Percentiles rank a stretch among this genome's conserved stretches.
These are phyloP conservation scores for Acomys russatus DNA, from an alignment of 2,797 vertebrate species.

Conservation along the genomic window DNA sequence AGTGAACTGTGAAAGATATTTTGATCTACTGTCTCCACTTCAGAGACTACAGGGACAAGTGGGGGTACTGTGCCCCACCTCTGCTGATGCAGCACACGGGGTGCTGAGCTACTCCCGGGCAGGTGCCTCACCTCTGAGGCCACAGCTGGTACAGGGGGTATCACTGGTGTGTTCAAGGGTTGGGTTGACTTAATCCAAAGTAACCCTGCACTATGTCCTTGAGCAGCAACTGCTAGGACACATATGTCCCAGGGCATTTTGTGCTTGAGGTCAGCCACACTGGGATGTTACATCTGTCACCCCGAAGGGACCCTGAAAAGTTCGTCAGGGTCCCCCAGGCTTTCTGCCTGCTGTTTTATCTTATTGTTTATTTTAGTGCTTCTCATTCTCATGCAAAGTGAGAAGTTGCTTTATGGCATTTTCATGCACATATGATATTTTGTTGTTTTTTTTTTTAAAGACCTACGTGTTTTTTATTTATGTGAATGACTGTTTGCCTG, in stretches of 20 bases:
- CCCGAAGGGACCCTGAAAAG: not conserved
- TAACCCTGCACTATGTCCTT: not conserved
- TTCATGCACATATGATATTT: not conserved
- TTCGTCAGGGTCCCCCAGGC: not conserved
- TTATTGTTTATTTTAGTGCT: not conserved
- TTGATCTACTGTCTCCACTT: not conserved
- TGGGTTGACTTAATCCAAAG: not conserved
- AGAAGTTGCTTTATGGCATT: not conserved
- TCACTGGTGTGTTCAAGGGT: not conserved
- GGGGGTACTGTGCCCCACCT: not conserved
- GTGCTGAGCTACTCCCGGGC: not conserved
- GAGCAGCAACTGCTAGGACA: not conserved
- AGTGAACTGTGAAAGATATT: not conserved
- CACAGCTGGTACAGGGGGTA: not conserved
- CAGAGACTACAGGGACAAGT: not conserved
- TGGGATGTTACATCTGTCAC: not conserved
- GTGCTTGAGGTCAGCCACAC: not conserved
- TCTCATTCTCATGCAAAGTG: not conserved
- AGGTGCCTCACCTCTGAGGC: accelerated
- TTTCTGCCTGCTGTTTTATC: not conserved
- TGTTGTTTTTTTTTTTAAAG: not conserved
- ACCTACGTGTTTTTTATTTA: not conserved
- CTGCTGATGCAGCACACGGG: not conserved
- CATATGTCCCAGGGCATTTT: not conserved
- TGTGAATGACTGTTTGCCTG: not conserved